Evolutionary conservation across 2,113 vertebrate species (phyloP), one percentile per base, ranked within the genome.

Genomic region (Cheirogaleus medius): DNA sequence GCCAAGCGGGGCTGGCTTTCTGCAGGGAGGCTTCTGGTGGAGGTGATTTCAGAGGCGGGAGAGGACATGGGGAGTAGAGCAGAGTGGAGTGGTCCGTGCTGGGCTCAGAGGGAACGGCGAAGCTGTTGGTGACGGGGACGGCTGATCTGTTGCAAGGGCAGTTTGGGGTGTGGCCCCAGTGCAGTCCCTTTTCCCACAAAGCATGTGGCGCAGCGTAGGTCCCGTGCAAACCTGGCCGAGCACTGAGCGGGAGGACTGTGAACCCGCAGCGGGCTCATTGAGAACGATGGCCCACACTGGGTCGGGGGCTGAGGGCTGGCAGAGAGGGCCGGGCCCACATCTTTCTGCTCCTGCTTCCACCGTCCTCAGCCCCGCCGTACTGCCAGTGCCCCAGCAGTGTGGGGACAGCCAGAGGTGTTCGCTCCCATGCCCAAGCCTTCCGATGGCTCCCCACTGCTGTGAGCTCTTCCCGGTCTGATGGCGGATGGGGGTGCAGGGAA

Each of bases 141-240:
- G 27, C 73, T 56, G 86, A 18, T 69, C 18, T 47, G 32, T 64
- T 73, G 47, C 25, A 3, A 47, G 63, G 63, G 69, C 4, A 10
- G 23, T 29, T 58, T 81, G 47, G 47, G 32, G 9, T 56, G 56
- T 66, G 73, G 54, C 13, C 39, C 13, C 25, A 32, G 17, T 37
- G 42, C 25, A 37, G 18, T 20, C 9, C 37, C 25, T 39, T 8
- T 37, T 1, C 3, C 23, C 54, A 0, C 9, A 1, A 0, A 27
- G 54, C 25, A 20, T 44, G 73, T 81, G 27, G 27, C 29, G 64
- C 87, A 37, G 32, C n/a, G 58, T 1, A 71, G 69, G 37, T 18
- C 14, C 21, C 60, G 14, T 15, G 63, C 42, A 34, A 17, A 39
- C 37, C 32, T 44, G 73, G n/a, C 52, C 1, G 42, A 83, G 68